phyloP scores from a whole-genome alignment of 2,888 invertebrate genomes.

The Cephus rjabovi region DNA sequence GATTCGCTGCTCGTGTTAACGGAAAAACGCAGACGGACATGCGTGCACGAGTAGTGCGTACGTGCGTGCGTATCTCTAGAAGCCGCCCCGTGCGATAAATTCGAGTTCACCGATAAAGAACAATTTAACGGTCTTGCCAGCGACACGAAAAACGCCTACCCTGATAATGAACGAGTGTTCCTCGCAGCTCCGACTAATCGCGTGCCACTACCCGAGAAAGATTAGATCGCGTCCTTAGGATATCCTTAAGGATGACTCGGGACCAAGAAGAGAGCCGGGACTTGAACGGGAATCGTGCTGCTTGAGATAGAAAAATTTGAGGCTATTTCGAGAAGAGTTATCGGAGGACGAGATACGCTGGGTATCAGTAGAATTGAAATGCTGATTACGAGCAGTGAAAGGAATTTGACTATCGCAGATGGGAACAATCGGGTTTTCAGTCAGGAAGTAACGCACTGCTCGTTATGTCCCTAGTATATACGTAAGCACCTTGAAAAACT shows the following conservation, averaged over 20 bases:
- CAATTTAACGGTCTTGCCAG: constrained; percentile 55
- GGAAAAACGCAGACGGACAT: not conserved
- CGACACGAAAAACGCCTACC: constrained; percentile 59
- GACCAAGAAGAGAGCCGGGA: not conserved
- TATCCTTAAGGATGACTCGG: not conserved
- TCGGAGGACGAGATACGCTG: not conserved
- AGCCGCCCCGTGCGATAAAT: constrained; percentile 47
- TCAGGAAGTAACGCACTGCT: not conserved
- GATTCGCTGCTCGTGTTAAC: not conserved
- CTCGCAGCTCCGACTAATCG: not conserved
- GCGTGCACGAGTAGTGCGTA: constrained; percentile 8
- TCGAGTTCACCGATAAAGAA: constrained; percentile 43
- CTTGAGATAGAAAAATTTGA: not conserved
- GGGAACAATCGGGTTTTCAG: not conserved
- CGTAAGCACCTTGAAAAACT: not conserved
- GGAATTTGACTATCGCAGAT: not conserved
- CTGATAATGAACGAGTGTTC: not conserved
- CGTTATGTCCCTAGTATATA: not conserved
- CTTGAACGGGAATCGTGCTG: not conserved
- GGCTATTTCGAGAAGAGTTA: not conserved
- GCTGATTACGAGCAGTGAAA: not conserved
- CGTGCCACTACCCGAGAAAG: not conserved
- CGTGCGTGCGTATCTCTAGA: constrained; percentile 43
- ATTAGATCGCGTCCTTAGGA: not conserved
- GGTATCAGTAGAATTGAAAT: not conserved